A percentile compares a stretch with the other conserved stretches of the same genome.
These are phyloP conservation scores for Chydorus sphaericus DNA, from an alignment of 2,888 invertebrate genomes.

Conservation along the genomic window DNA sequence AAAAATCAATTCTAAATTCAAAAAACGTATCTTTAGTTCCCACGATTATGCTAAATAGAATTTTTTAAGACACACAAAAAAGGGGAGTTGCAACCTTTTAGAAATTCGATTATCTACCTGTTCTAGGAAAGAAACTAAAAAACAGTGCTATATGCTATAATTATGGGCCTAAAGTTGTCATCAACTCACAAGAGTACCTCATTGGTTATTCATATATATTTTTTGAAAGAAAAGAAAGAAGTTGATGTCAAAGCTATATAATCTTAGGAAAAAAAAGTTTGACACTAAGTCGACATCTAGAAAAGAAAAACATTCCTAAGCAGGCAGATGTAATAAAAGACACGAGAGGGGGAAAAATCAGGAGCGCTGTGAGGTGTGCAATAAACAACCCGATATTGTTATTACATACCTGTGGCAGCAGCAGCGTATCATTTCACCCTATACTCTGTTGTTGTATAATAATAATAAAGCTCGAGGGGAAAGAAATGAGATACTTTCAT, in stretches of 20 bases:
- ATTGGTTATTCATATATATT: too few species aligned
- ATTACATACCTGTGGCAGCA: neutral
- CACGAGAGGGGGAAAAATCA: neutral
- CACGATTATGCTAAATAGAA: too few species aligned
- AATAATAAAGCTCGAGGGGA: neutral
- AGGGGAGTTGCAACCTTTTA: too few species aligned
- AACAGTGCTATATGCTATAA: too few species aligned
- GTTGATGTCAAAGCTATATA: too few species aligned
- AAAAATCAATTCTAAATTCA: neutral
- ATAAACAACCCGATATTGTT: neutral
- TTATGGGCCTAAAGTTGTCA: too few species aligned
- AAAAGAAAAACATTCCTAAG: neutral
- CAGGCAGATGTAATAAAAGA: neutral
- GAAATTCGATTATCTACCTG: too few species aligned
- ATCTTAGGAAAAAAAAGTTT: too few species aligned
- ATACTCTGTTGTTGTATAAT: neutral
- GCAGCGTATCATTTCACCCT: slow-evolving; percentile 3
- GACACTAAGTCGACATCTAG: neutral
- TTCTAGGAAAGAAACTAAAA: too few species aligned
- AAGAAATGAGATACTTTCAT: neutral
- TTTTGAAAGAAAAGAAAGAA: too few species aligned
- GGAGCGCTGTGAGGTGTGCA: slow-evolving; percentile 7
- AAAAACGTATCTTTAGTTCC: neutral
- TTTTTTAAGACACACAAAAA: too few species aligned
- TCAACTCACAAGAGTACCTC: too few species aligned